Conservation (phyloP, 2,888 invertebrate genomes). For the Autographa gamma region DNA sequence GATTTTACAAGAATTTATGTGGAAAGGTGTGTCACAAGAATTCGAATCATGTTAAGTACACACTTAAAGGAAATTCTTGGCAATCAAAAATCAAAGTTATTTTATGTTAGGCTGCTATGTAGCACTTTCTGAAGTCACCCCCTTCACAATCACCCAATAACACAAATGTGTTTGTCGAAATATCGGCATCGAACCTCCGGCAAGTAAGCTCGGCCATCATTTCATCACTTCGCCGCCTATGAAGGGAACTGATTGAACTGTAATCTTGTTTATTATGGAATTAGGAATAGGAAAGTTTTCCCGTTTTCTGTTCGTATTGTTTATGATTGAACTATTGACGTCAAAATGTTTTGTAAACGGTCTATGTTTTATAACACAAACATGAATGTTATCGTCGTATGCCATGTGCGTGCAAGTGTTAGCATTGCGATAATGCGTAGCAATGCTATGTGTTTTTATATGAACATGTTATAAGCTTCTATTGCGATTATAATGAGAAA, state of each 20-base stretch:
- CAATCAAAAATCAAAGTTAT: no score
- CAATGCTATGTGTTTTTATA: background rate
- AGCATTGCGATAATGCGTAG: background rate
- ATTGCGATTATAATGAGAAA: background rate
- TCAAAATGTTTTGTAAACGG: background rate
- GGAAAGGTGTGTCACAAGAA: no score
- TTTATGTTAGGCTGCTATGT: no score
- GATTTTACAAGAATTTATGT: no score
- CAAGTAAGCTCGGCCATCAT: no score
- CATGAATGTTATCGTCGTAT: background rate
- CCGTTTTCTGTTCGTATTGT: background rate
- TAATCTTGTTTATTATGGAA: background rate
- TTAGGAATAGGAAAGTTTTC: background rate
- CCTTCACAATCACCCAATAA: no score
- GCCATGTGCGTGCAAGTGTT: background rate
- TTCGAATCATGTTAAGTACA: no score
- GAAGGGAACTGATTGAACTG: background rate
- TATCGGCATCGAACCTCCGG: no score
- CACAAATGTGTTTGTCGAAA: no score
- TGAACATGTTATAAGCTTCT: background rate
- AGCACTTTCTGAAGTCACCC: no score
- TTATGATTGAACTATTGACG: background rate
- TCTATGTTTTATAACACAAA: background rate
- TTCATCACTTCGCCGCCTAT: background rate
- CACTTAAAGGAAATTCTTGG: no score